Evolutionary conservation across 2,888 invertebrate species (phyloP), one percentile per base, ranked within the genome.

Genomic region (Temnothorax ravouxi): DNA sequence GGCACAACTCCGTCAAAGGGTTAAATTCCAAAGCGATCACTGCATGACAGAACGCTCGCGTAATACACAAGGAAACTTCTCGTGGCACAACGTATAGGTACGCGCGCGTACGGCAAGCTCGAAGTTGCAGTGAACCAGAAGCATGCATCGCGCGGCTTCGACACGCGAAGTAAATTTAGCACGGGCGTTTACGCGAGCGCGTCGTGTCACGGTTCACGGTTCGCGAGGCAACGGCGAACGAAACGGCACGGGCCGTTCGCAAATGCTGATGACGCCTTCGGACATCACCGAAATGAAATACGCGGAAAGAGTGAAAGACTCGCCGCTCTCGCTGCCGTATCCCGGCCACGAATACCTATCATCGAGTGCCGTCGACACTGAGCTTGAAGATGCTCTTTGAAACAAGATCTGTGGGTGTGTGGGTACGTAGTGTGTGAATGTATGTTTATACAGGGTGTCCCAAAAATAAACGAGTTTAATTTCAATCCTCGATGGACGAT

Each of bases 191-290:
- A 34, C 9, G 13, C 5, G 62, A 47, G 47, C 52, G 3, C 13
- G 69, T 44, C 9, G 77, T 54, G 77, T 77, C 54, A 77, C 76
- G 67, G 76, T 54, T 69, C 41, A 77, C 76, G 52, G 76, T 54
- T 69, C 41, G 38, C 67, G 52, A 41, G 38, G 25, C 47, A 9
- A 62, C 25, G 34, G 25, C 52, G 25, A 38, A 38, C 38, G 29
- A 54, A 54, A 41, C 25, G 13, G 8, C 15, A 0, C 29, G 29
- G 29, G 8, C 15, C 29, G 34, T 34, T 47, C 62, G 21, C 62
- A 21, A 52, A 38, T 38, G 52, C 29, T 29, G 29, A 66, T 50
- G 29, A 50, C 18, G 21, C 47, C 29, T 38, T 34, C 50, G 18
- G 9, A 54, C 41, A 52, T 67, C 13, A 38, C n/a, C 41, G 29